Base-by-base conservation (phyloP, 1,140 invertebrate genomes). In the Steinernema feltiae region DNA sequence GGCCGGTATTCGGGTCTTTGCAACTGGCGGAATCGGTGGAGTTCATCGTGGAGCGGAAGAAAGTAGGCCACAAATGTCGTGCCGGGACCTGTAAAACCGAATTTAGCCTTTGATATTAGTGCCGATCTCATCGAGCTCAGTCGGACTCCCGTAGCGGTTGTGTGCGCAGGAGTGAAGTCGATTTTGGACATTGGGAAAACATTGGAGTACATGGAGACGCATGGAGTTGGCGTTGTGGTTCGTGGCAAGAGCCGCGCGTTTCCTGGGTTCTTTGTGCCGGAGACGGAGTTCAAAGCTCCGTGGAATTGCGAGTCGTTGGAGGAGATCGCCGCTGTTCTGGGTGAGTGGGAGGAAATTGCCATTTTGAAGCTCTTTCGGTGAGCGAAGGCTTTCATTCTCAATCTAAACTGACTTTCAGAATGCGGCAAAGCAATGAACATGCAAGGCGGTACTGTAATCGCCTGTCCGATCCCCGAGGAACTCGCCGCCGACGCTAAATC, bases 111-210 rank as follows among this genome's bases (percentile, higher is more conserved):
- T 86, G 97, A 99, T 87, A 89, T 99, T 7, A 98, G 95, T 80
- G 94, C 96, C 3, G 97, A 99, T 89, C 89, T 99, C 21, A 91
- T 90, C 12, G 95, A 99, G 87, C 89, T 99, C 29, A 92, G 94
- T 2, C 89, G 91, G 70, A 95, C 91, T 76, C 91, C 92, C 3
- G 91, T 97, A 0, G 90, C 93, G 74, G 94, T 98, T 15, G 91
- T 99, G 0, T 97, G 93, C 78, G 93, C 94, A 82, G 97, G 97
- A 18, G 91, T 97, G 41, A 99, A 99, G 89, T 96, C 95, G 35
- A 98, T 99, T 82, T 88, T 99, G 31, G 97, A 99, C 86, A 95
- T 99, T 83, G 91, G 90, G 0, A 91, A 92, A 83, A 98, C 96
- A 0, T 88, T 99, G 31, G 97, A 99, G 87, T 97, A 92, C 86